Conservation (phyloP, 1,140 invertebrate genomes). For the Euglossa dilemma region DNA sequence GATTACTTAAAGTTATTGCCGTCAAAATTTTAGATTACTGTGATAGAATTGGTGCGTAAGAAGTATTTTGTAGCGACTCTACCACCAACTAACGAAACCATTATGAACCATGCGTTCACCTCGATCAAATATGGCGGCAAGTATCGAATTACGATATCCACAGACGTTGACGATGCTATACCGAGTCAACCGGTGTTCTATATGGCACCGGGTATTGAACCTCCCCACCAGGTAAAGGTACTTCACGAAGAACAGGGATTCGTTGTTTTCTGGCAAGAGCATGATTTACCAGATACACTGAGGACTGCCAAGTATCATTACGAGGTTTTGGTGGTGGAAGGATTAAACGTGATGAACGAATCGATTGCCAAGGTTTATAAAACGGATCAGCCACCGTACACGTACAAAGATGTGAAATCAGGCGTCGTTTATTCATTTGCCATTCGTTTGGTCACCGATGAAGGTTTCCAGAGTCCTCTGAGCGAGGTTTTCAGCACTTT, state of each 20-base stretch:
- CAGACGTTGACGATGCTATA: constrained; percentile 81
- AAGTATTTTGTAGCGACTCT: constrained; percentile 81
- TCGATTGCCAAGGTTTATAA: constrained; percentile 80
- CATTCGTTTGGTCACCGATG: constrained; percentile 84
- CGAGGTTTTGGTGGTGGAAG: constrained; percentile 85
- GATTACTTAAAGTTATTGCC: neutral
- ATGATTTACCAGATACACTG: constrained; percentile 61
- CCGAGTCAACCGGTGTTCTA: constrained; percentile 80
- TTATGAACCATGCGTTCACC: constrained; percentile 82
- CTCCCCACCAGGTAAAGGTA: constrained; percentile 86
- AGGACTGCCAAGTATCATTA: constrained; percentile 83
- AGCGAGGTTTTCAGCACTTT: constrained; percentile 84
- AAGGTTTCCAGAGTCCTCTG: constrained; percentile 86
- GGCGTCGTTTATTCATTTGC: constrained; percentile 85
- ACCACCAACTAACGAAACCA: constrained; percentile 77
- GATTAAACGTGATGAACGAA: constrained; percentile 81
- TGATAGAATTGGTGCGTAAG: constrained; percentile 83
- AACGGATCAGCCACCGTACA: constrained; percentile 83
- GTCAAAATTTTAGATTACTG: constrained; percentile 80
- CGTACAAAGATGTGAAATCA: constrained; percentile 82
- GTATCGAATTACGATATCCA: constrained; percentile 85
- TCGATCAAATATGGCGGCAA: constrained; percentile 85
- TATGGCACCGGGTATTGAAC: constrained; percentile 83
- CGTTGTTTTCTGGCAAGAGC: constrained; percentile 85
- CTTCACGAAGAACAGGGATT: constrained; percentile 82